Conservation (phyloP, 2,888 invertebrate genomes). For the Pyrochroa serraticornis region DNA sequence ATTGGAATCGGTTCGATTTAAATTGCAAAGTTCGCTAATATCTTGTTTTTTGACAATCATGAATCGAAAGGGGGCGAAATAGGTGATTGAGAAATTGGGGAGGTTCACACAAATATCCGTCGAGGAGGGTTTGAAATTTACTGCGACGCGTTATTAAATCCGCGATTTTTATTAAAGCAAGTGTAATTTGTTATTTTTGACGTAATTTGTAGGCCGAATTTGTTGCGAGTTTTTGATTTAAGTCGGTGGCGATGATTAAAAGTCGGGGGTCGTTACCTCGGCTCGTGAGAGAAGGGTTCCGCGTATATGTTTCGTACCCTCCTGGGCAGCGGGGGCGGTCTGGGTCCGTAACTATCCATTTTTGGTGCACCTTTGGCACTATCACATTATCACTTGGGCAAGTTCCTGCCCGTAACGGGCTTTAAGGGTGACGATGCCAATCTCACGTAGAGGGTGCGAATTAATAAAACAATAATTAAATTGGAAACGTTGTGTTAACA, state of each 20-base stretch:
- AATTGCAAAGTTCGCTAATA: conserved; percentile 49
- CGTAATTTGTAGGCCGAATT: too few relatives aligned
- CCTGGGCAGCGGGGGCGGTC: conserved; percentile 68
- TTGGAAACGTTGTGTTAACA: conserved; percentile 50
- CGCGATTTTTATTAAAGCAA: too few relatives aligned
- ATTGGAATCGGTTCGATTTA: conserved; percentile 34
- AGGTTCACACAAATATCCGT: too few relatives aligned
- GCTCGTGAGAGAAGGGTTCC: conserved; percentile 67
- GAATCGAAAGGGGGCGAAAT: conserved; percentile 47
- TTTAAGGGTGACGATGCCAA: conserved; percentile 35
- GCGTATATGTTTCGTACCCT: conserved; percentile 71
- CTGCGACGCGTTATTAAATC: too few relatives aligned
- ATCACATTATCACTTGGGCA: conserved; percentile 31
- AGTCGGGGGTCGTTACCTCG: conserved; percentile 48
- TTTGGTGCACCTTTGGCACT: conserved; percentile 27
- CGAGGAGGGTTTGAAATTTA: too few relatives aligned
- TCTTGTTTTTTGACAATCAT: conserved; percentile 46
- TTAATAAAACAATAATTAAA: conserved; percentile 51
- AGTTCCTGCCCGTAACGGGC: too few relatives aligned
- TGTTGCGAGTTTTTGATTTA: too few relatives aligned
- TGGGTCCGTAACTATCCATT: conserved; percentile 70
- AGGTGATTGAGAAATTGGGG: conserved; percentile 5
- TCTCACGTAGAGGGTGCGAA: conserved; percentile 46
- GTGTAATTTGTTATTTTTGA: too few relatives aligned
- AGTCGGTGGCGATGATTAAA: too few relatives aligned